Conservation (phyloP, 2,888 invertebrate species). For the Cosmia trapezina region DNA sequence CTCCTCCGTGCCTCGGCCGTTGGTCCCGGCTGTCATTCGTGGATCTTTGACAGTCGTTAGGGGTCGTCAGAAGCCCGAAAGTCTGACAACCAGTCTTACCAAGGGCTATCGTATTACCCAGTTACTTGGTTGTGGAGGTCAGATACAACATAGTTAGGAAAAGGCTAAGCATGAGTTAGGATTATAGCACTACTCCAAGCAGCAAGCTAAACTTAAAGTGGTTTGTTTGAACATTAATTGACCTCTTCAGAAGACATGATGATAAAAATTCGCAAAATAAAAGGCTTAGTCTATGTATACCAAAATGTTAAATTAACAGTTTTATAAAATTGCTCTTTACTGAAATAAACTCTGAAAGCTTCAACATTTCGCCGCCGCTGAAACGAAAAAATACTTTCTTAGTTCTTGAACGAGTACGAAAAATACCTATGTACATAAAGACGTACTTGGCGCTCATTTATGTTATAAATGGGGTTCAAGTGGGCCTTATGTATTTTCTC, state of each 20-base stretch:
- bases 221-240: not conserved
- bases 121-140: too few species aligned
- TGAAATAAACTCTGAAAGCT: conserved; percentile 11
- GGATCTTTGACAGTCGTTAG: too few species aligned
- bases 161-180: too few species aligned
- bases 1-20: too few species aligned
- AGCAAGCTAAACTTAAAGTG: not conserved
- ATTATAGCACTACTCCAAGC: too few species aligned
- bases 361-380: conserved; percentile 2
- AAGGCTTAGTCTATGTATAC: not conserved
- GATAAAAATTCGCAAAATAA: not conserved
- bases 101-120: too few species aligned
- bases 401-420: conserved; percentile 36
- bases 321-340: conserved; percentile 4
- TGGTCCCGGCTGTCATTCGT: too few species aligned
- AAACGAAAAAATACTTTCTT: conserved; percentile 38
- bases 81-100: too few species aligned
- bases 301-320: conserved; percentile 25
- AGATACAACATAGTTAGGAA: too few species aligned
- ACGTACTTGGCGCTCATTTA: conserved; percentile 36
- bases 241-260: not conserved
- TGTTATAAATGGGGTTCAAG: conserved; percentile 50
- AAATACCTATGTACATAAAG: conserved; percentile 45
- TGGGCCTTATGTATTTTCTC: conserved; percentile 32
- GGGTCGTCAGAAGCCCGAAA: too few species aligned